Conservation (phyloP, 2,888 invertebrate species). For the Luperina nickerlii region DNA sequence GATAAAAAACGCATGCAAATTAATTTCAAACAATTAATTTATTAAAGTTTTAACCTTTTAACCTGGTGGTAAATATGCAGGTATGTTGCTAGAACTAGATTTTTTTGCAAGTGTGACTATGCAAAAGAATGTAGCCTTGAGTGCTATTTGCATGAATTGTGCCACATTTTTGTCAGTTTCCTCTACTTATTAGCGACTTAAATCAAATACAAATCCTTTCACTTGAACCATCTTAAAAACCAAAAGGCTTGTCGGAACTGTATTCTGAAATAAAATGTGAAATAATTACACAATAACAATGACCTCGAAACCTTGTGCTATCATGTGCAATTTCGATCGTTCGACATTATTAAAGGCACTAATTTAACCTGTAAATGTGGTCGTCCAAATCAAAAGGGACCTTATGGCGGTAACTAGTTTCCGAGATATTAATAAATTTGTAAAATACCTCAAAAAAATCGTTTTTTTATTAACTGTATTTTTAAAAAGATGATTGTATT, state of each 20-base stretch:
- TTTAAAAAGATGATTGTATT: too few species aligned
- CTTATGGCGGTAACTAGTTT: too few species aligned
- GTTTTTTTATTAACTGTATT: too few species aligned
- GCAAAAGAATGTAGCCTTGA: constrained; percentile 45
- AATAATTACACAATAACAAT: constrained; percentile 54
- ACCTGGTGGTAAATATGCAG: constrained; percentile 41
- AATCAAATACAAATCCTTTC: constrained; percentile 53
- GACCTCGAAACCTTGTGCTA: constrained; percentile 52
- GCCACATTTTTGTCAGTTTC: constrained; percentile 45
- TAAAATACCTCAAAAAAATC: too few species aligned
- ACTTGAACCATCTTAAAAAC: constrained; percentile 49
- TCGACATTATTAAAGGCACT: constrained; percentile 52
- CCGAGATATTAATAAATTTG: too few species aligned
- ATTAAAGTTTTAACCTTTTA: constrained; percentile 38
- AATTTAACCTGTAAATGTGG: constrained; percentile 52
- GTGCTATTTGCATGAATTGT: constrained; percentile 36
- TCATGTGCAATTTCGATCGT: constrained; percentile 57
- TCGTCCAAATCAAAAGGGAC: too few species aligned
- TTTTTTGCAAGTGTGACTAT: constrained; percentile 23
- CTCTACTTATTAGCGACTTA: constrained; percentile 35
- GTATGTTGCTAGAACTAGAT: constrained; percentile 13
- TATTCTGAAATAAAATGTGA: constrained; percentile 50
- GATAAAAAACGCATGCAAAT: constrained; percentile 10
- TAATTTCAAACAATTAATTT: constrained; percentile 19
- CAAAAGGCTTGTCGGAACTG: constrained; percentile 38